phyloP scores from a whole-genome alignment of 1,140 invertebrate species.

The Drosophila pseudoananassae region DNA sequence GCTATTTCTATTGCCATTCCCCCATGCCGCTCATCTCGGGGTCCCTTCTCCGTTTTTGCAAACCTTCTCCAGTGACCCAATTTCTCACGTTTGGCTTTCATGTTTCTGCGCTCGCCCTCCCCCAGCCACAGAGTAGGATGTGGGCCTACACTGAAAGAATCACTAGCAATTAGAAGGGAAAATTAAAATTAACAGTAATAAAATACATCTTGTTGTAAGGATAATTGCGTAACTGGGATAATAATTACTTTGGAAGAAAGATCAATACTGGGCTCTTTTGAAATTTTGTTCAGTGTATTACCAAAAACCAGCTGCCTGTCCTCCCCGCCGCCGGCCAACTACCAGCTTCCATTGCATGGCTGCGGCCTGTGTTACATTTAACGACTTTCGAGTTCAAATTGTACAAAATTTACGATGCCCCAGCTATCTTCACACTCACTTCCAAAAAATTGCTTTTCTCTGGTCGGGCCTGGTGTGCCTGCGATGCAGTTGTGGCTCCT shows the following conservation, averaged over 20 bases:
- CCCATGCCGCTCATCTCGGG: neutral
- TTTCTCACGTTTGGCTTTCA: slow-evolving; percentile 57
- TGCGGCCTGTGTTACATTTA: slow-evolving; percentile 74
- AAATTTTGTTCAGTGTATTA: neutral
- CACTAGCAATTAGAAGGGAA: no score
- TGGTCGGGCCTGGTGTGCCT: slow-evolving; percentile 21
- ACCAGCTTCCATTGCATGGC: slow-evolving; percentile 2
- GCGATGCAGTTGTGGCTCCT: slow-evolving; percentile 18
- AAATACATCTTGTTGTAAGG: no score
- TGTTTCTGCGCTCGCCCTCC: slow-evolving; percentile 31
- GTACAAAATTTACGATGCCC: slow-evolving; percentile 75
- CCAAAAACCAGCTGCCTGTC: slow-evolving; percentile 26
- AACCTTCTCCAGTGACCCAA: slow-evolving; percentile 63
- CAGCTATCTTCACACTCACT: slow-evolving; percentile 66
- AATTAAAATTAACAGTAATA: no score
- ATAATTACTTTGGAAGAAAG: no score
- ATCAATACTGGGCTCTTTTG: no score
- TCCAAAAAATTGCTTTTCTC: slow-evolving; percentile 39
- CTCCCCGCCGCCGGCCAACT: neutral
- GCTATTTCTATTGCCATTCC: slow-evolving; percentile 54
- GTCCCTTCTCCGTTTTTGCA: slow-evolving; percentile 3
- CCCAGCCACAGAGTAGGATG: slow-evolving; percentile 13
- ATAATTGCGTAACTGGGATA: no score
- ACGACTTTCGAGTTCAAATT: slow-evolving; percentile 82
- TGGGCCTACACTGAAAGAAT: slow-evolving; percentile 8